Conservation (phyloP, 2,888 invertebrate genomes). For the Chalcosyrphus nemorum region DNA sequence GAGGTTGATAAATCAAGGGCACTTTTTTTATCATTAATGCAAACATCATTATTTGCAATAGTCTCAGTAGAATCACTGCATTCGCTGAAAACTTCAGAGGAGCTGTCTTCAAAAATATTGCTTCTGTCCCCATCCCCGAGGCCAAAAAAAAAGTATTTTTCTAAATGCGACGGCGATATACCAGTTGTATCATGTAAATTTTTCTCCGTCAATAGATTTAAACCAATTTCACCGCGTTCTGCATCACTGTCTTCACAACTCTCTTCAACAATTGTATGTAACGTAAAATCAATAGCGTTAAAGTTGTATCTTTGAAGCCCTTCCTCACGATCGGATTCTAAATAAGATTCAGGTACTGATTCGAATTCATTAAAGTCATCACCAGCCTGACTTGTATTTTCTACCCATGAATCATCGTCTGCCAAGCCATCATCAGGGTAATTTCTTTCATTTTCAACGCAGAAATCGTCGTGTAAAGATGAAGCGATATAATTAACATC, state of each 20-base stretch:
- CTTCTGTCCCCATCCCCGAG: constrained; percentile 87
- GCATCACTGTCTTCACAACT: constrained; percentile 96
- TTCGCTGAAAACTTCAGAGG: constrained; percentile 93
- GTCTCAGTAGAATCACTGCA: constrained; percentile 93
- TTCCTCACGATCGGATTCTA: constrained; percentile 89
- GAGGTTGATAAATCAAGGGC: constrained; percentile 91
- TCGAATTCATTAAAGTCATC: constrained; percentile 83
- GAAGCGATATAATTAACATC: constrained; percentile 13
- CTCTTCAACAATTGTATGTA: constrained; percentile 96
- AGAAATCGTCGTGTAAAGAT: not conserved
- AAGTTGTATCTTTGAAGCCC: constrained; percentile 92
- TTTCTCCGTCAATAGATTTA: constrained; percentile 64
- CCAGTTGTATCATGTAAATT: constrained; percentile 79
- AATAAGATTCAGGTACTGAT: constrained; percentile 79
- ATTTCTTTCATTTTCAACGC: constrained; percentile 17
- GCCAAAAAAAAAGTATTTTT: constrained; percentile 95
- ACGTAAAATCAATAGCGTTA: constrained; percentile 90
- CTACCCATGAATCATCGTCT: constrained; percentile 96
- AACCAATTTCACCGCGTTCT: constrained; percentile 81
- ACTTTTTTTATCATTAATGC: constrained; percentile 83
- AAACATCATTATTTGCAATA: constrained; percentile 77
- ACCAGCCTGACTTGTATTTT: constrained; percentile 91
- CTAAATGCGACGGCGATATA: constrained; percentile 91
- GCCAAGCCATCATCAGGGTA: constrained; percentile 93
- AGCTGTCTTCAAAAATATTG: constrained; percentile 83